These are phyloP conservation scores for Heliconius ismenius DNA, from an alignment of 2,888 invertebrate genomes.

Conservation along the genomic window DNA sequence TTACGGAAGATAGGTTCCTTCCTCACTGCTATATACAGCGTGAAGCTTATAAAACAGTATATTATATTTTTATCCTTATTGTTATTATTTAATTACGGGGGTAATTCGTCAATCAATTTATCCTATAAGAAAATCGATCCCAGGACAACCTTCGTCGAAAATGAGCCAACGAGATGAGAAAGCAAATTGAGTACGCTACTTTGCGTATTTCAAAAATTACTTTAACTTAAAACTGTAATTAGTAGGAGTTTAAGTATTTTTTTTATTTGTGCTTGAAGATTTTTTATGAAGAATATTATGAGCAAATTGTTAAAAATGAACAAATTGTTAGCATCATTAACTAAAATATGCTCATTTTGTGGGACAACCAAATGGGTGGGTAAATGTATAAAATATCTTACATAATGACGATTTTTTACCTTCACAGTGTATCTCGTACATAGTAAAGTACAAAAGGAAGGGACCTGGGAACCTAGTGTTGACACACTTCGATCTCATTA, in stretches of 20 bases:
- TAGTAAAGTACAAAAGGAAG: neutral
- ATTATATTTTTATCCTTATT: too few relatives aligned
- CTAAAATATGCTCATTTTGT: conserved; percentile 27
- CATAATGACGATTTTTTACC: neutral
- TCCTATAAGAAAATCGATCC: neutral
- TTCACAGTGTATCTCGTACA: neutral
- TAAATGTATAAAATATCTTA: conserved; percentile 14
- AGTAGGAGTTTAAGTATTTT: conserved; percentile 10
- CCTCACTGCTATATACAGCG: too few relatives aligned
- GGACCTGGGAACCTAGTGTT: neutral
- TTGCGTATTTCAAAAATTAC: neutral
- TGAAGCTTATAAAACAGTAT: too few relatives aligned
- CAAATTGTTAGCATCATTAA: conserved; percentile 35
- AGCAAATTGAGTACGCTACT: neutral
- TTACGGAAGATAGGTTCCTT: too few relatives aligned
- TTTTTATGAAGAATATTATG: conserved; percentile 32
- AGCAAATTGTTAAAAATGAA: conserved; percentile 22
- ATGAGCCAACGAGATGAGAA: neutral
- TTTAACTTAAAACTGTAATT: conserved; percentile 16
- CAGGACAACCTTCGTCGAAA: neutral
- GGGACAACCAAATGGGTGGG: neutral
- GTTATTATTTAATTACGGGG: too few relatives aligned
- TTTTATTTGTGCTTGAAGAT: conserved; percentile 10
- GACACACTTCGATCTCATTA: neutral
- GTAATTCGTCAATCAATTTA: neutral